These are phyloP conservation scores for Hemiprocne comata DNA, from an alignment of 2,113 vertebrate species.

Conservation along the genomic window DNA sequence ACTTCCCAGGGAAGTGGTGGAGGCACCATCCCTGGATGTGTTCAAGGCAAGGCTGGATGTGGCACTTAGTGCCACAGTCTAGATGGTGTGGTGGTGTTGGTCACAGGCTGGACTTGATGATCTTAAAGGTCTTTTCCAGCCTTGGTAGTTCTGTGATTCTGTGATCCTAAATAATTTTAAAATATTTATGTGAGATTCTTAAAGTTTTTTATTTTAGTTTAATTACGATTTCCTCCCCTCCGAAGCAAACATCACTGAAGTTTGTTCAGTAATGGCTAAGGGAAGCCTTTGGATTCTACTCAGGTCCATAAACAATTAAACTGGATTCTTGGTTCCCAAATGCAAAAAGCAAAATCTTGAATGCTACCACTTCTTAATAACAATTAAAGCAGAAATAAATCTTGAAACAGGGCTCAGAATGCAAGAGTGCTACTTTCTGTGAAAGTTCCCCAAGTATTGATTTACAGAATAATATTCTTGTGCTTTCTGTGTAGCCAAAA, in stretches of 20 bases:
- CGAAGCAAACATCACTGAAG: not conserved
- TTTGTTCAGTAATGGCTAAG: not conserved
- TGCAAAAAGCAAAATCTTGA: not conserved
- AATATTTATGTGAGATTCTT: not conserved
- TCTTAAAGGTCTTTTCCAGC: no score
- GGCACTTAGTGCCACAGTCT: no score
- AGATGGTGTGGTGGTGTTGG: no score
- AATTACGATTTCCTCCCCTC: not conserved
- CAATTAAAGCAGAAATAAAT: not conserved
- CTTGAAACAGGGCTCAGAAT: not conserved
- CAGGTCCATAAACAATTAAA: not conserved
- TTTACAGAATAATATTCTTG: not conserved
- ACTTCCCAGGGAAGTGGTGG: no score
- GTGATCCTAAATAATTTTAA: not conserved
- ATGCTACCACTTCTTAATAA: not conserved
- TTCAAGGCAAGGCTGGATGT: no score
- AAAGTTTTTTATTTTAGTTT: not conserved
- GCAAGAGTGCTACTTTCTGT: not conserved
- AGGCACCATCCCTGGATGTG: no score
- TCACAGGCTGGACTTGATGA: no score
- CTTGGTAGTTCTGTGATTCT: no score
- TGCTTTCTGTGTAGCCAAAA: not conserved
- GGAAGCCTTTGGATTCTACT: not conserved
- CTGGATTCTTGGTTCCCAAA: not conserved
- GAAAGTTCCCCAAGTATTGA: not conserved